These are phyloP conservation scores for Brachionus koreanus DNA, from an alignment of 1,140 invertebrate species.

Conservation along the genomic window DNA sequence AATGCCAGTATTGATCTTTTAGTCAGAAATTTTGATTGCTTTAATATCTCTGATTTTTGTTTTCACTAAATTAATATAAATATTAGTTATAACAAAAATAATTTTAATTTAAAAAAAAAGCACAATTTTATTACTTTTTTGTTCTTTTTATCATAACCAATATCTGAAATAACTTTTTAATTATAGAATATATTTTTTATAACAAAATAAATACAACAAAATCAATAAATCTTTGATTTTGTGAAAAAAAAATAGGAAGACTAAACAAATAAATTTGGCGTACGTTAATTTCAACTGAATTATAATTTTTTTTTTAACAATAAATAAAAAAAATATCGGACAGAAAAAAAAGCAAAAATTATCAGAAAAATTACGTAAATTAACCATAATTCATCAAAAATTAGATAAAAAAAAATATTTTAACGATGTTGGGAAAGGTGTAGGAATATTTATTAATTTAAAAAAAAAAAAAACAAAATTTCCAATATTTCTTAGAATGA, in stretches of 20 bases:
- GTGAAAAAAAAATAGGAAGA: not conserved
- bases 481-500: not conserved
- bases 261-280: not conserved
- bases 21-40: not conserved
- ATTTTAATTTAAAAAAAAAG: not conserved
- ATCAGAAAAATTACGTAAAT: not conserved
- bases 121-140: not conserved
- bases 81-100: not conserved
- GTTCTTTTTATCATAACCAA: not conserved
- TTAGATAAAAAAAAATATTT: not conserved
- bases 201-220: constrained; percentile 1
- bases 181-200: not conserved
- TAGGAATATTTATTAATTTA: not conserved
- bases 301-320: not conserved
- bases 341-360: not conserved
- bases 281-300: not conserved
- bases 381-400: constrained; percentile 17
- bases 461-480: not conserved
- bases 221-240: not conserved
- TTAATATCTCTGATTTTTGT: not conserved
- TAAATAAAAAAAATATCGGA: not conserved
- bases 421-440: not conserved
- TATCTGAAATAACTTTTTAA: not conserved
- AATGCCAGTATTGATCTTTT: not conserved
- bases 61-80: not conserved